A percentile compares a stretch with the other conserved stretches of the same genome.
Evolutionary conservation across 1,140 invertebrate genomes (phyloP).

Genomic region (Cephus cinctus): DNA sequence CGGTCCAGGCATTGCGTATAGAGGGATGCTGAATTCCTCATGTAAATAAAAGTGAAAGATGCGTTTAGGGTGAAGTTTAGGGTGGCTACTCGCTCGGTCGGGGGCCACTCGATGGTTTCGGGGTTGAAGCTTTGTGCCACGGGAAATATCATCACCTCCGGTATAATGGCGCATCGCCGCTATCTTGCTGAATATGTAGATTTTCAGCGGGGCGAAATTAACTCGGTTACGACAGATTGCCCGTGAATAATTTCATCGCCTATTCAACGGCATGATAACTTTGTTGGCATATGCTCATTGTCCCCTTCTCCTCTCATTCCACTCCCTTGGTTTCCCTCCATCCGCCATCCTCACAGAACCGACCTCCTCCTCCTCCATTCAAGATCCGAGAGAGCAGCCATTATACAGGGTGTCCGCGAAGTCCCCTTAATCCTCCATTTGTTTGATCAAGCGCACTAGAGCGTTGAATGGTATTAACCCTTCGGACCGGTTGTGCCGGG

Average conservation of each 20-base stretch:
- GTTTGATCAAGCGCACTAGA: constrained; percentile 33
- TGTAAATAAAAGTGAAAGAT: too few species aligned
- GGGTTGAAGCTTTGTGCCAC: not conserved
- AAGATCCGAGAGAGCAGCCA: not conserved
- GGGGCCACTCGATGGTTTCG: too few species aligned
- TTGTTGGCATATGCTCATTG: constrained; percentile 48
- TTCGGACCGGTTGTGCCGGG: constrained; percentile 16
- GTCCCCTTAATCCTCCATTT: constrained; percentile 24
- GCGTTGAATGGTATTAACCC: constrained; percentile 33
- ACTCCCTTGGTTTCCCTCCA: constrained; percentile 16
- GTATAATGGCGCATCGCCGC: constrained; percentile 2
- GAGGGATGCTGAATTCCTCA: too few species aligned
- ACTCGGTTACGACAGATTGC: constrained; percentile 51
- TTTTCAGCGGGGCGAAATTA: constrained; percentile 45
- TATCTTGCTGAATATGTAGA: constrained; percentile 46
- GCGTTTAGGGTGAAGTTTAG: too few species aligned
- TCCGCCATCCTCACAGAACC: not conserved
- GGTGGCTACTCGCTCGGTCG: too few species aligned
- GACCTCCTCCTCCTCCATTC: not conserved
- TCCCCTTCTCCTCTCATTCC: constrained; percentile 19
- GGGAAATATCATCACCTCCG: constrained; percentile 4
- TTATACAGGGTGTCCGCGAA: not conserved
- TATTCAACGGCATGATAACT: constrained; percentile 45
- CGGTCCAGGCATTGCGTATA: too few species aligned
- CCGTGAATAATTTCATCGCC: constrained; percentile 50